Evolutionary conservation across 1,140 invertebrate genomes (phyloP), one percentile per base, ranked within the genome.

Genomic region (Drosophila biarmipes): DNA sequence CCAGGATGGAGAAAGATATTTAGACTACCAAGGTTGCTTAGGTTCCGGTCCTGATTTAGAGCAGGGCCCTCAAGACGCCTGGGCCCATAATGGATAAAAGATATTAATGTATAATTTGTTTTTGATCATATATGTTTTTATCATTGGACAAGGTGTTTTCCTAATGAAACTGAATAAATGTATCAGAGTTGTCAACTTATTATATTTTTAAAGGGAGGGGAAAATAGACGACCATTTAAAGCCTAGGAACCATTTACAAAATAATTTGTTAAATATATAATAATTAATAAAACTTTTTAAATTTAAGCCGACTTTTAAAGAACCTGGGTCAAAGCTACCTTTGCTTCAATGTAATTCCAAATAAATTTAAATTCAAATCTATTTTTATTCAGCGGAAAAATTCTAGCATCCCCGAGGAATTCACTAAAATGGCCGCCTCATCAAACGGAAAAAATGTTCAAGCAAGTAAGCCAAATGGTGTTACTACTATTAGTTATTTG

Each of bases 391-490:
- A 4, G 0, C 0, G 7, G 11, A 27, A 6, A 27, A 56, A 53
- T 14, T 1, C 0, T 10, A n/a, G 6, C 15, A 2, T 49, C 11
- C 3, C 7, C 0, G 1, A 19, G 4, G 24, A 27, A 43, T 5
- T 6, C 38, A 15, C 19, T 15, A 21, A 58, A 11, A 45, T 31
- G 17, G 7, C 8, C n/a, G 24, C 15, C 24, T 6, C 6, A 12
- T 12, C 15, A 15, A 55, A 11, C 24, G 6, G 4, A 56, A 17
- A 27, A 15, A 31, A 1, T 14, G 38, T 31, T 64, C 62, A 66
- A 35, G 21, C n/a, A 35, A 61, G 56, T 62, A 37, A 14, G 24
- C 17, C 17, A 62, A 62, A 62, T 37, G 19, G 15, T 46, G 19
- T 29, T 14, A 37, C 38, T 11, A 46, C 35, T 14, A 37, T 46